These are phyloP conservation scores for Microplitis deprimator DNA, from an alignment of 2,888 invertebrate genomes.

Conservation along the genomic window DNA sequence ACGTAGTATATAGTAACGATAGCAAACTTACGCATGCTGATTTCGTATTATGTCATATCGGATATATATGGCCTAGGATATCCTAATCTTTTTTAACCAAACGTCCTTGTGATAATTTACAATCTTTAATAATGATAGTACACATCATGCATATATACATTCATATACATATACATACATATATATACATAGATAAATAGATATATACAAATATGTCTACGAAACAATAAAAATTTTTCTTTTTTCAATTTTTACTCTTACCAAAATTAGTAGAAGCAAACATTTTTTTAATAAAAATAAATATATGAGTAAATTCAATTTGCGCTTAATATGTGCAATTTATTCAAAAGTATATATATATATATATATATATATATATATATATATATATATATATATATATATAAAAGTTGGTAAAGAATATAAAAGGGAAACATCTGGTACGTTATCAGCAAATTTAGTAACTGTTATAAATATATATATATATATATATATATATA, in stretches of 20 bases:
- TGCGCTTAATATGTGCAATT: no score
- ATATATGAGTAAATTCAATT: no score
- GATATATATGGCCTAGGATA: slow-evolving; percentile 8
- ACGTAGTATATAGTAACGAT: slow-evolving; percentile 7
- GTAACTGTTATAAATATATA: slow-evolving; percentile 21
- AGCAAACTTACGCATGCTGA: slow-evolving; percentile 10
- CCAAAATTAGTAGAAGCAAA: no score
- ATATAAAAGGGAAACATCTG: slow-evolving; percentile 27
- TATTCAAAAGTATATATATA: no score
- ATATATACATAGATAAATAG: background rate
- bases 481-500: background rate
- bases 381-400: no score
- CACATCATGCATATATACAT: background rate
- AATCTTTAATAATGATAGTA: slow-evolving; percentile 1
- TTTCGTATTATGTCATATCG: slow-evolving; percentile 23
- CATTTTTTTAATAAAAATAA: no score
- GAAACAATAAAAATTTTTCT: background rate
- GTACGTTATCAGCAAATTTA: slow-evolving; percentile 22
- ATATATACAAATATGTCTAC: background rate
- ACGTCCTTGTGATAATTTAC: slow-evolving; percentile 15
- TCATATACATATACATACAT: background rate
- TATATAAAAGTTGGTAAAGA: no score
- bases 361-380: no score
- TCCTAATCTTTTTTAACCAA: slow-evolving; percentile 12
- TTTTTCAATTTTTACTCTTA: no score